Percentiles rank a stretch among this genome's conserved stretches.
phyloP scores from a whole-genome alignment of 2,113 vertebrate species.

The Hippocampus barbouri region DNA sequence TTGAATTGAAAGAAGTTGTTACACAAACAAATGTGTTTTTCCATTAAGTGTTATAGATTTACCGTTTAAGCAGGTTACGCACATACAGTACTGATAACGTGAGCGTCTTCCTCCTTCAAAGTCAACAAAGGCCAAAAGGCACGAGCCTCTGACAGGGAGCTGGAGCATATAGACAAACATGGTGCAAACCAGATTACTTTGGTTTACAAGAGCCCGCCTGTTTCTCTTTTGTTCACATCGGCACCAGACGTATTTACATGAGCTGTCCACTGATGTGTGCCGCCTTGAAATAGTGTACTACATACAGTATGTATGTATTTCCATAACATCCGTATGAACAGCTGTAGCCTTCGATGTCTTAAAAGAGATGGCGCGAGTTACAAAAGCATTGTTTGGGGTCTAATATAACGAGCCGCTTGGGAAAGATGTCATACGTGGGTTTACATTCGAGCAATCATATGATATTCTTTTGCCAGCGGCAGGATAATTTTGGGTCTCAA shows the following conservation, averaged over 20 bases:
- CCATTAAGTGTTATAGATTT: neutral
- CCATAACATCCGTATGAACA: slow-evolving; percentile 21
- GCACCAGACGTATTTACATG: slow-evolving; percentile 7
- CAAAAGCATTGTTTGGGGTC: slow-evolving; percentile 33
- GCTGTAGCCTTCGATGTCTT: slow-evolving; percentile 26
- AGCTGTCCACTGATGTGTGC: slow-evolving; percentile 8
- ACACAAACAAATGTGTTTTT: too few species aligned
- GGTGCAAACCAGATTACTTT: slow-evolving; percentile 20
- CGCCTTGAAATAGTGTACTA: slow-evolving; percentile 16
- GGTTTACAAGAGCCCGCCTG: slow-evolving; percentile 34
- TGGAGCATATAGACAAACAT: slow-evolving; percentile 15
- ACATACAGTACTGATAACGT: neutral
- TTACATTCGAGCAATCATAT: slow-evolving; percentile 18
- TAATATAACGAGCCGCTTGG: slow-evolving; percentile 1
- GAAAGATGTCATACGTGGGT: slow-evolving; percentile 31
- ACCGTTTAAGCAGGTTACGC: neutral
- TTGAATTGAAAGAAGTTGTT: too few species aligned
- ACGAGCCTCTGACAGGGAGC: neutral
- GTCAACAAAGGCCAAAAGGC: neutral
- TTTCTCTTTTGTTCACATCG: slow-evolving; percentile 24
- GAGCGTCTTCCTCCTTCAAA: neutral
- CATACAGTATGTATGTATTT: neutral
- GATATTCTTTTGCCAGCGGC: slow-evolving; percentile 10
- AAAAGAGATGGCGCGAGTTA: slow-evolving; percentile 37
- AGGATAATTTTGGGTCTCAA: slow-evolving; percentile 32